Percentiles rank a stretch among this genome's conserved stretches.
Evolutionary conservation across 2,797 vertebrate genomes (phyloP).

Genomic region (Cyclopterus lumpus): DNA sequence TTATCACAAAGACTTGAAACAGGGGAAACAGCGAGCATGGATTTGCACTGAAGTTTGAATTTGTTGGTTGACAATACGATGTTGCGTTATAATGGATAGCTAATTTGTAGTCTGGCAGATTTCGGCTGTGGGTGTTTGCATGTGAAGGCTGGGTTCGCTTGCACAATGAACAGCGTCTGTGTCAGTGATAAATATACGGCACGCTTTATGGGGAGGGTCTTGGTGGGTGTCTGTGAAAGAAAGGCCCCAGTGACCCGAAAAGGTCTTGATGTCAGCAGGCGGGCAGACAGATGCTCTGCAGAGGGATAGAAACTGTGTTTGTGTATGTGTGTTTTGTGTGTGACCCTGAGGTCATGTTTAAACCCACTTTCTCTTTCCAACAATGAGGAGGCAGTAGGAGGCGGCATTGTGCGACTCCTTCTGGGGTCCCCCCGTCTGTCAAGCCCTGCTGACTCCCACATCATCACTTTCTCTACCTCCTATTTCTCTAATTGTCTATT

Average conservation of each 20-base stretch:
- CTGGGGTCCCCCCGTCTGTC: slow-evolving; percentile 43
- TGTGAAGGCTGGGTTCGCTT: slow-evolving; percentile 9
- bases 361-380: slow-evolving; percentile 69
- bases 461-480: slow-evolving; percentile 23
- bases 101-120: background rate
- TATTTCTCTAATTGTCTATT: slow-evolving; percentile 18
- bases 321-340: slow-evolving; percentile 32
- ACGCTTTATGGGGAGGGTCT: slow-evolving; percentile 53
- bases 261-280: slow-evolving; percentile 71
- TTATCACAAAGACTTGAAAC: background rate
- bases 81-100: background rate
- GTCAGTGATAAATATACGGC: slow-evolving; percentile 78
- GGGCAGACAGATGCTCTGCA: slow-evolving; percentile 81
- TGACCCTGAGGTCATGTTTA: slow-evolving; percentile 75
- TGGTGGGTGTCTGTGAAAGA: slow-evolving; percentile 18
- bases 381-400: slow-evolving; percentile 70
- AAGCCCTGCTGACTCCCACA: slow-evolving; percentile 41
- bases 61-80: background rate
- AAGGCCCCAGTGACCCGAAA: slow-evolving; percentile 66
- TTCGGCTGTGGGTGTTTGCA: background rate
- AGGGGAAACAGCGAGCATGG: background rate
- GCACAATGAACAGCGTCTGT: slow-evolving; percentile 53
- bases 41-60: background rate
- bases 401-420: slow-evolving; percentile 41
- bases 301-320: slow-evolving; percentile 33